phyloP scores from a whole-genome alignment of 2,797 vertebrate genomes.

The Glossophaga mutica region DNA sequence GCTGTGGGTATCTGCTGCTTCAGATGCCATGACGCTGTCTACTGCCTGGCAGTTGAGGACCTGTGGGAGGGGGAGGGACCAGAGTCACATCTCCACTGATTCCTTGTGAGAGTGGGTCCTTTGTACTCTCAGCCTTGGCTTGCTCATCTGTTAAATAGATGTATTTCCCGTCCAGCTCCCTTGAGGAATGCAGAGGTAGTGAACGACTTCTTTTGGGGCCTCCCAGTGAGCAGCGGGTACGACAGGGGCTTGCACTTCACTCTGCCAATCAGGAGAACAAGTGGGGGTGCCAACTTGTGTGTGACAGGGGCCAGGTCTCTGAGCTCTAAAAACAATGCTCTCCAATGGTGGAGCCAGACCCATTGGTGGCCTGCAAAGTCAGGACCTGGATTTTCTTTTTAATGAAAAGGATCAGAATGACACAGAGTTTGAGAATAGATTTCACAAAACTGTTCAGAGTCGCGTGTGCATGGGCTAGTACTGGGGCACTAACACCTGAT shows the following conservation, averaged over 20 bases:
- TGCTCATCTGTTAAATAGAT: not conserved
- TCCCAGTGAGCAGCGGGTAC: not conserved
- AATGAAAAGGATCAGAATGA: not conserved
- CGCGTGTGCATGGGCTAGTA: accelerated
- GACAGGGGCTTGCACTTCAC: not conserved
- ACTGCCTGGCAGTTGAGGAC: not conserved
- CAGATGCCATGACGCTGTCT: accelerated
- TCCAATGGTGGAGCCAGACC: not conserved
- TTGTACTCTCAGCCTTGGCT: not conserved
- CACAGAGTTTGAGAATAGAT: not conserved
- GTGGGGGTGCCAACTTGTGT: not conserved
- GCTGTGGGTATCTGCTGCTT: not conserved
- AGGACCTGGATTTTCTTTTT: not conserved
- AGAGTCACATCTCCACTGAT: not conserved
- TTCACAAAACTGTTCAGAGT: not conserved
- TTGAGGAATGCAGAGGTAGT: not conserved
- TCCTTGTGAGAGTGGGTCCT: not conserved
- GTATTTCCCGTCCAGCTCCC: not conserved
- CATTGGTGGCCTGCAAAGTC: not conserved
- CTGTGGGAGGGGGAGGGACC: not conserved
- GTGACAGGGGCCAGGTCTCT: not conserved
- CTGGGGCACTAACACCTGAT: not conserved
- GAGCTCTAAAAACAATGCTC: not conserved
- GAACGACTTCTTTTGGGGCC: not conserved
- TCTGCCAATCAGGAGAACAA: not conserved